Evolutionary conservation across 37 sponge, comb jelly and placozoan genomes (phyloP), one percentile per base, ranked within the genome.

Genomic region (Chondrilla cf. caribensis): DNA sequence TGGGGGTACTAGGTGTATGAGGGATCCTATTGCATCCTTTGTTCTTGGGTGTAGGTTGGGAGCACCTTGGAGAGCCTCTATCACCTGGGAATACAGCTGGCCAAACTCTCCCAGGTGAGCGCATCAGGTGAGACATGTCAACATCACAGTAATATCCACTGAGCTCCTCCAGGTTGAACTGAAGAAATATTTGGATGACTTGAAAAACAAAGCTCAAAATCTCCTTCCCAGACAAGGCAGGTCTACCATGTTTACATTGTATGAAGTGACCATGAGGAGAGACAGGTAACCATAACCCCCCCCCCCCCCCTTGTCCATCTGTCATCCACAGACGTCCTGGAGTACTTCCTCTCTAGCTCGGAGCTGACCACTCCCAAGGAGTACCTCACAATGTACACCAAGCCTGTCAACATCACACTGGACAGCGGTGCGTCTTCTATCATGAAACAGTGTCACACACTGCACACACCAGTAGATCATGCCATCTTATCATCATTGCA

Each of bases 221-320:
- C 70, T 88, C 28, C 81, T 92, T 0, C 70, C 89, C 3, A 84
- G 86, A 66, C 93, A 92, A 89, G 93, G 93, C 84, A 60, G 21
- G 21, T 26, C 0, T 2, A 44, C 72, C n/a, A n/a, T n/a, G n/a
- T n/a, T n/a, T n/a, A n/a, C n/a, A n/a, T n/a, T n/a, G n/a, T n/a
- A n/a, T n/a, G n/a, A n/a, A n/a, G n/a, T n/a, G n/a, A n/a, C n/a
- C n/a, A n/a, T n/a, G n/a, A n/a, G n/a, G n/a, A n/a, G n/a, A n/a
- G 5, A 18, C 19, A 31, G 11, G 58, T 22, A 36, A 60, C 33
- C 54, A 26, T 18, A n/a, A 0, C 9, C 81, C 64, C 32, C 19
- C 31, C 68, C 68, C 35, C 64, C 29, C 78, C 36, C 64, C 54
- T 40, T 59, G 22, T 59, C 3, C n/a, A n/a, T 15, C 70, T 68